phyloP scores from a whole-genome alignment of 2,888 invertebrate species.

The Panopea generosa region DNA sequence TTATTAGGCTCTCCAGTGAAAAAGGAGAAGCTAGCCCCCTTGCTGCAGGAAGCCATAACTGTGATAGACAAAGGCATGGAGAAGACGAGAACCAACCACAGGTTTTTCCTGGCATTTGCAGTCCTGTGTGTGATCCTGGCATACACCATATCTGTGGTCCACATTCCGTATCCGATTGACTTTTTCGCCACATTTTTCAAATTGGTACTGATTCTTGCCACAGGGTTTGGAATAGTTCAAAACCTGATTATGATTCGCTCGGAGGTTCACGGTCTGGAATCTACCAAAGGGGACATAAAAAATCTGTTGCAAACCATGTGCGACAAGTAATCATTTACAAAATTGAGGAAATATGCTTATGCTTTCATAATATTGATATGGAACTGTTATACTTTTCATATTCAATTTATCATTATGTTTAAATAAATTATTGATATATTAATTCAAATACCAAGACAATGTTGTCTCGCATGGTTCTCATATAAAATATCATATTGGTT shows the following conservation, averaged over 20 bases:
- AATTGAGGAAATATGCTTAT: too few species aligned
- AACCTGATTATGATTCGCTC: slow-evolving; percentile 71
- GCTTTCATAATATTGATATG: too few species aligned
- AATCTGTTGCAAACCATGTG: slow-evolving; percentile 44
- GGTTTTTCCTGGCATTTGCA: slow-evolving; percentile 65
- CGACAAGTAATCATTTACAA: too few species aligned
- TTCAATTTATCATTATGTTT: too few species aligned
- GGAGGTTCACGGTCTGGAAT: slow-evolving; percentile 73
- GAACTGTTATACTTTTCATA: too few species aligned
- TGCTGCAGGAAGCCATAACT: slow-evolving; percentile 62
- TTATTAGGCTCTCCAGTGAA: too few species aligned
- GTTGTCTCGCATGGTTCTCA: too few species aligned
- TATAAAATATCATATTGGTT: too few species aligned
- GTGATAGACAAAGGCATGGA: slow-evolving; percentile 68
- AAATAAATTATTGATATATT: too few species aligned
- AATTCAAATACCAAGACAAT: too few species aligned
- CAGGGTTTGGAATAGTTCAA: slow-evolving; percentile 73
- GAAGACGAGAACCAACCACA: slow-evolving; percentile 58
- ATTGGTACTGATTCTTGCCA: slow-evolving; percentile 62
- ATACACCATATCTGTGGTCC: slow-evolving; percentile 57
- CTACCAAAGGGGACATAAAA: slow-evolving; percentile 68
- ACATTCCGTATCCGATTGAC: slow-evolving; percentile 62
- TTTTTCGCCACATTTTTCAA: slow-evolving; percentile 61
- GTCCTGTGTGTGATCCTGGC: slow-evolving; percentile 60
- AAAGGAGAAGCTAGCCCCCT: slow-evolving; percentile 15